Percentiles rank a stretch among this genome's conserved stretches.
phyloP scores from a whole-genome alignment of 2,888 invertebrate genomes.

The Craniophora ligustri region DNA sequence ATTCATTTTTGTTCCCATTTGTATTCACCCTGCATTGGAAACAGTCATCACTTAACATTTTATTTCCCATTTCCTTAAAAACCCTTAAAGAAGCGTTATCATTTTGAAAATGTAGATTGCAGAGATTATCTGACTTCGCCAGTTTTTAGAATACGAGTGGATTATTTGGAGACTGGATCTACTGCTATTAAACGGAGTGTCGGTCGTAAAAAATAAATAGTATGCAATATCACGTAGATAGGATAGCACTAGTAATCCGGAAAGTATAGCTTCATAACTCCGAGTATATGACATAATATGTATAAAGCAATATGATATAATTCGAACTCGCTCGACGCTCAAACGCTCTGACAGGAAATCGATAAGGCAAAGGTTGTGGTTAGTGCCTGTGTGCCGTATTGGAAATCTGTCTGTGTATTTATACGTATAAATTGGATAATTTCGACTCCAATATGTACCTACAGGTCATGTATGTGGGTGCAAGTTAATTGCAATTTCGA shows the following conservation, averaged over 20 bases:
- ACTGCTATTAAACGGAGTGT: slow-evolving; percentile 43
- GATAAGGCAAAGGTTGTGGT: slow-evolving; percentile 55
- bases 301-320: slow-evolving; percentile 53
- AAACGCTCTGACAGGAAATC: slow-evolving; percentile 57
- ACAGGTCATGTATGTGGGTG: slow-evolving; percentile 2
- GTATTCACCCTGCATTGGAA: slow-evolving; percentile 39
- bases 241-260: slow-evolving; percentile 47
- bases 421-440: slow-evolving; percentile 39
- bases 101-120: slow-evolving; percentile 28
- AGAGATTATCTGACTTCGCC: slow-evolving; percentile 37
- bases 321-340: slow-evolving; percentile 52
- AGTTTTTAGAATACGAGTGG: slow-evolving; percentile 39
- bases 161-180: slow-evolving; percentile 52
- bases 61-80: slow-evolving; percentile 14
- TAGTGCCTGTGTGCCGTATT: slow-evolving; percentile 37
- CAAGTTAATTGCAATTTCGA: neutral
- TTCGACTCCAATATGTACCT: slow-evolving; percentile 11
- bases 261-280: slow-evolving; percentile 30
- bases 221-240: slow-evolving; percentile 52
- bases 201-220: slow-evolving; percentile 56
- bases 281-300: slow-evolving; percentile 13
- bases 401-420: slow-evolving; percentile 35
- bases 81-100: slow-evolving; percentile 21
- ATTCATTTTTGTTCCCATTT: slow-evolving; percentile 39
- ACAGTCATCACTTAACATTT: slow-evolving; percentile 22